A percentile compares a stretch with the other conserved stretches of the same genome.
phyloP scores from a whole-genome alignment of 2,797 vertebrate species.

The Sylvilagus floridanus region DNA sequence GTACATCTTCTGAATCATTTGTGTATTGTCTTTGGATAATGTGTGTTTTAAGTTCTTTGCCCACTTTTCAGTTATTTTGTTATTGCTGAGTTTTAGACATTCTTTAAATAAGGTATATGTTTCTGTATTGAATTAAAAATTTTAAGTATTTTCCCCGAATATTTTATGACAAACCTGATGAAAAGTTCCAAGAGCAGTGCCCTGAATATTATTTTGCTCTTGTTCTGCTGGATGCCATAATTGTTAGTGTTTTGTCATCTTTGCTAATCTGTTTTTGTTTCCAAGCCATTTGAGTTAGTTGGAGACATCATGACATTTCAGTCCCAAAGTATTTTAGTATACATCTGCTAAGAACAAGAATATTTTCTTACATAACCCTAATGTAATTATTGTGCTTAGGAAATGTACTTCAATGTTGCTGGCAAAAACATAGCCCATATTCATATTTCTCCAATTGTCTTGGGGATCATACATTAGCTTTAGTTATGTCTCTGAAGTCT shows the following conservation, averaged over 20 bases:
- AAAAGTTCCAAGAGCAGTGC: neutral
- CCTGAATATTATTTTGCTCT: constrained; percentile 21
- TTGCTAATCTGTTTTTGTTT: constrained; percentile 13
- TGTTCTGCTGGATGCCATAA: neutral
- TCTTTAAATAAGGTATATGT: neutral
- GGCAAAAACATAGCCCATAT: neutral
- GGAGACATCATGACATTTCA: constrained; percentile 38
- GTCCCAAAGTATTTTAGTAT: constrained; percentile 46
- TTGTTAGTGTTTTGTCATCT: constrained; percentile 52
- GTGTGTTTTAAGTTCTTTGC: neutral
- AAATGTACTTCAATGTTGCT: constrained; percentile 41
- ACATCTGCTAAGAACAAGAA: constrained; percentile 50
- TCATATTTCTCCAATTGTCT: constrained; percentile 16
- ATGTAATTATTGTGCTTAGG: neutral
- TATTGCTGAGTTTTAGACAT: constrained; percentile 14
- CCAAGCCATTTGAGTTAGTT: constrained; percentile 44
- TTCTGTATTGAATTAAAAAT: constrained; percentile 38
- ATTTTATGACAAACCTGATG: constrained; percentile 63
- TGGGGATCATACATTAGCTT: neutral
- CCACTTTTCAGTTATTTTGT: neutral
- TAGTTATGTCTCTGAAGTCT: constrained; percentile 53
- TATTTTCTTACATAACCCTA: constrained; percentile 61
- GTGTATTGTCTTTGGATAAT: constrained; percentile 12
- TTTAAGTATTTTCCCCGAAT: neutral
- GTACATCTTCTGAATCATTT: neutral